phyloP scores from a whole-genome alignment of 2,113 vertebrate genomes.

The Illadopsis cleaveri region DNA sequence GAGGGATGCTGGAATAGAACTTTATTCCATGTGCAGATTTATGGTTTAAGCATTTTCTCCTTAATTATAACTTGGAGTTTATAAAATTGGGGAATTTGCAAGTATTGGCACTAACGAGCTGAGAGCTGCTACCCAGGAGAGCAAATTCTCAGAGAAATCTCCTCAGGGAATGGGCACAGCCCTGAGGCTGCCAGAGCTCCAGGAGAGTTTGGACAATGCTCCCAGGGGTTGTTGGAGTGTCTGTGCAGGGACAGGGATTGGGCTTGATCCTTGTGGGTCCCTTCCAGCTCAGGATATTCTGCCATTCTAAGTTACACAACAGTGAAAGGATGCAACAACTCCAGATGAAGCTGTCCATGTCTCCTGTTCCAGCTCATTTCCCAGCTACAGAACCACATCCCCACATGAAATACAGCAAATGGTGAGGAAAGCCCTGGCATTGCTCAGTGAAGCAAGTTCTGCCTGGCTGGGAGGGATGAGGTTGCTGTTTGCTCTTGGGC shows the following conservation, averaged over 20 bases:
- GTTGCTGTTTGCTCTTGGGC: neutral
- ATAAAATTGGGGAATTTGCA: neutral
- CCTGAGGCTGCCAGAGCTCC: neutral
- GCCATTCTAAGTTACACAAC: neutral
- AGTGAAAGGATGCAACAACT: neutral
- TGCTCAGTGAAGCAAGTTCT: neutral
- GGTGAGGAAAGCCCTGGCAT: neutral
- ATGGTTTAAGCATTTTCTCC: neutral
- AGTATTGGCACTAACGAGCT: neutral
- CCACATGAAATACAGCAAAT: neutral
- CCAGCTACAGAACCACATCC: neutral
- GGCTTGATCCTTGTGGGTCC: fast-evolving
- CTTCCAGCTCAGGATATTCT: neutral
- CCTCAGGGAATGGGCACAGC: neutral
- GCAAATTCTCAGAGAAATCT: neutral
- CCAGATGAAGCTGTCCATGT: neutral
- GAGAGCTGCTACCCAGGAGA: neutral
- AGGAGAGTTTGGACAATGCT: fast-evolving
- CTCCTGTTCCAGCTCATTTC: neutral
- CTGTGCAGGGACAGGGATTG: neutral
- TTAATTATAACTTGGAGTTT: neutral
- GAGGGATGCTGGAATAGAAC: neutral
- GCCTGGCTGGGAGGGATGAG: neutral
- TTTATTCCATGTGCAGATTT: neutral
- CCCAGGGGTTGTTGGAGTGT: neutral